Conservation (phyloP, 1,140 invertebrate genomes). For the Solenopsis invicta region DNA sequence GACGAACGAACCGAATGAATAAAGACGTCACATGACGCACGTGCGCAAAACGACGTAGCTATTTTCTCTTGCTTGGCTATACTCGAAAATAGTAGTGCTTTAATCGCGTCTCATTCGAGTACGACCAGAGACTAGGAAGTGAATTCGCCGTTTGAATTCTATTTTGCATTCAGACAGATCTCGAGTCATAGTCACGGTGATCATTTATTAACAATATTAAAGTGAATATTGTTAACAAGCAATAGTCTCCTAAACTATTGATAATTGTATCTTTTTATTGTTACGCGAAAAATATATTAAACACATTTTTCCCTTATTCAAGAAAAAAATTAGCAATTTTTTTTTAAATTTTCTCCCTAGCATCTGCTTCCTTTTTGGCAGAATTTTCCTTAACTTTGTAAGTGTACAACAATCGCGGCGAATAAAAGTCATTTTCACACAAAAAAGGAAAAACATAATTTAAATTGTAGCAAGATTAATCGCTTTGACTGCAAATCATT, state of each 20-base stretch:
- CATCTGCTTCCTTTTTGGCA: background rate
- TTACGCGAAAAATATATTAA: background rate
- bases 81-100: conserved; percentile 42
- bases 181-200: background rate
- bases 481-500: background rate
- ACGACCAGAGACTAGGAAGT: background rate
- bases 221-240: background rate
- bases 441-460: background rate
- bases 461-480: conserved; percentile 9
- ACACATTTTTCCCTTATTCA: background rate
- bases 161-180: background rate
- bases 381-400: background rate
- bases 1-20: background rate
- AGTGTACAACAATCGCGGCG: background rate
- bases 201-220: background rate
- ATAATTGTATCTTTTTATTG: background rate
- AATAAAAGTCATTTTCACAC: background rate
- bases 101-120: conserved; percentile 29
- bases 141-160: background rate
- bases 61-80: conserved; percentile 49
- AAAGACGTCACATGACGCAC: conserved; percentile 19
- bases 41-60: conserved; percentile 47
- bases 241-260: background rate
- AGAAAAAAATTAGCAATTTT: background rate
- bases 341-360: background rate